phyloP scores from a whole-genome alignment of 2,113 vertebrate species.

The Andinoacara biseriatus region DNA sequence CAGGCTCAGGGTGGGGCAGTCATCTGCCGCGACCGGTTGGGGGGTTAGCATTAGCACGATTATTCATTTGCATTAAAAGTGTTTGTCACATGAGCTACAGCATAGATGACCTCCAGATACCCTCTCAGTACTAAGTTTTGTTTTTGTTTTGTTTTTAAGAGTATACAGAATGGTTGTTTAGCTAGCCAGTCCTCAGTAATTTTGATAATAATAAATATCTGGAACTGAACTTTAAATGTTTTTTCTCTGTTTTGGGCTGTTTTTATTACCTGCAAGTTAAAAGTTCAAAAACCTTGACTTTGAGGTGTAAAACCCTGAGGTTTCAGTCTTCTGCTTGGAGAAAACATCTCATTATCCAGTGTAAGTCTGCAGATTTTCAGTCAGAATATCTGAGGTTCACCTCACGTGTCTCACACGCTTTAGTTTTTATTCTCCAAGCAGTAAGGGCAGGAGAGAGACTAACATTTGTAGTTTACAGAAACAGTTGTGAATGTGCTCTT shows the following conservation, averaged over 20 bases:
- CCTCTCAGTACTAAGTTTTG: too few species aligned
- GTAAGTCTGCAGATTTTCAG: not conserved
- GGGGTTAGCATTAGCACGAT: not conserved
- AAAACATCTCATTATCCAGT: not conserved
- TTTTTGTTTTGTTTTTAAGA: not conserved
- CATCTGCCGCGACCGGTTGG: too few species aligned
- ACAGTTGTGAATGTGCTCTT: not conserved
- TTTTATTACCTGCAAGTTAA: not conserved
- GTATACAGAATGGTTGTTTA: not conserved
- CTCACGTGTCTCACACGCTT: not conserved
- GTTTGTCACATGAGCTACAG: too few species aligned
- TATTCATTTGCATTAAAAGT: not conserved
- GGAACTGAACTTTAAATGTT: not conserved
- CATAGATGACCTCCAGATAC: too few species aligned
- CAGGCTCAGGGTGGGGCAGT: too few species aligned
- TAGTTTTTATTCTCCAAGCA: not conserved
- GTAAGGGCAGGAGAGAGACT: not conserved
- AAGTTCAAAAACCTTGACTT: not conserved
- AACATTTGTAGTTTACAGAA: not conserved
- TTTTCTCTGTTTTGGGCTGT: constrained; percentile 15
- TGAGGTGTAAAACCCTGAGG: not conserved
- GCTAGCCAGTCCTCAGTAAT: not conserved
- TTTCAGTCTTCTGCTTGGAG: not conserved
- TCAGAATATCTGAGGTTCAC: constrained; percentile 10
- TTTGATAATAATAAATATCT: not conserved